Conservation (phyloP, 2,113 vertebrate species). For the Heterocephalus glaber region DNA sequence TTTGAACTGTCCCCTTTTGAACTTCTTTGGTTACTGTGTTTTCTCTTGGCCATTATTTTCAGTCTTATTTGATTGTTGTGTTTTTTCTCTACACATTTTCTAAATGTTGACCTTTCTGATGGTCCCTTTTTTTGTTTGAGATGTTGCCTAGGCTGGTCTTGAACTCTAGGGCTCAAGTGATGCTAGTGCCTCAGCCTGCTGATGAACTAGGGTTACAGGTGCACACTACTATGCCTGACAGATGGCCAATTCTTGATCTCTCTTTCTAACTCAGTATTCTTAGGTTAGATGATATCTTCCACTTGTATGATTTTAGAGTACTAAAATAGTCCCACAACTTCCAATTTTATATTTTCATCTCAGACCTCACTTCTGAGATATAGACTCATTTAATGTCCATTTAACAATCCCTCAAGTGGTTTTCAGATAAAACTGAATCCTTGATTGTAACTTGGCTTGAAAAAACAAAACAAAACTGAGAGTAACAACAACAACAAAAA, state of each 20-base stretch:
- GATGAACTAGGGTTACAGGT: neutral
- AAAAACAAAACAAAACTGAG: neutral
- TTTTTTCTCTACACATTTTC: neutral
- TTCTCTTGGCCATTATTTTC: constrained; percentile 47
- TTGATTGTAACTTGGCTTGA: neutral
- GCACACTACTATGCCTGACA: neutral
- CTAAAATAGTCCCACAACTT: constrained; percentile 31
- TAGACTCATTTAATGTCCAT: neutral
- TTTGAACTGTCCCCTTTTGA: neutral
- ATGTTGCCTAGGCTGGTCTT: neutral
- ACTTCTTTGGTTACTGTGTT: constrained; percentile 13
- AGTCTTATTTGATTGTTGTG: neutral
- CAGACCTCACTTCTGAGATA: neutral
- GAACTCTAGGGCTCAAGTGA: neutral
- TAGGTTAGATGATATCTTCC: neutral
- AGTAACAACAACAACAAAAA: neutral
- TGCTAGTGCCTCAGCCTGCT: neutral
- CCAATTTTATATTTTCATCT: neutral
- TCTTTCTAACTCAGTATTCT: neutral
- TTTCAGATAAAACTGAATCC: constrained; percentile 38
- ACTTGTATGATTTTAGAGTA: constrained; percentile 40
- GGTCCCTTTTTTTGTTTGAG: neutral
- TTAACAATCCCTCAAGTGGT: neutral
- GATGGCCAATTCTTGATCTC: neutral
- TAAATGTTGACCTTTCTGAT: neutral